Conservation (phyloP, 2,888 invertebrate genomes). For the Idaea straminata region DNA sequence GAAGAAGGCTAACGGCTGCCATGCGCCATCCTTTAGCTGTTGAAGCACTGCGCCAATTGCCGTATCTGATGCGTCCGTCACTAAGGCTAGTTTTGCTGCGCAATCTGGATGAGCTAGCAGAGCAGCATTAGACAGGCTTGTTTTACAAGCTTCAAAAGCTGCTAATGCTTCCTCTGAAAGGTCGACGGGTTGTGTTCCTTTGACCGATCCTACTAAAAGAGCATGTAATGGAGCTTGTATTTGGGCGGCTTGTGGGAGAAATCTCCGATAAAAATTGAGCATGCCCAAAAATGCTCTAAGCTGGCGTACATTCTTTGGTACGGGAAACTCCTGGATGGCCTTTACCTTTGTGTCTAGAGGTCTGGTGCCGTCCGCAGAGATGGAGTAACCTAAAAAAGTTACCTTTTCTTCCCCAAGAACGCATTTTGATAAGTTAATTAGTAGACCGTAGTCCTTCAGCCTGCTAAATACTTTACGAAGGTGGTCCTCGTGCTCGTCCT, state of each 20-base stretch:
- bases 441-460: constrained; percentile 20
- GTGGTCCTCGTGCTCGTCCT: constrained; percentile 6
- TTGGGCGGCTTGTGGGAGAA: constrained; percentile 22
- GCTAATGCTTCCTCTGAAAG: constrained; percentile 23
- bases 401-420: constrained; percentile 16
- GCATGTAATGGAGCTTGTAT: constrained; percentile 24
- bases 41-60: too few species aligned
- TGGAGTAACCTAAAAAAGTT: constrained; percentile 18
- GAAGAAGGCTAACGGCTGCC: too few species aligned
- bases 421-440: constrained; percentile 21
- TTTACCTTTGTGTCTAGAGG: too few species aligned
- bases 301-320: constrained; percentile 21
- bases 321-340: too few species aligned
- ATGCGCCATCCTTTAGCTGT: too few species aligned
- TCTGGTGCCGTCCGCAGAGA: constrained; percentile 16
- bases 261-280: constrained; percentile 25
- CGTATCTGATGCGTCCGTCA: too few species aligned
- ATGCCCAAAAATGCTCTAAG: constrained; percentile 25
- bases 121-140: constrained; percentile 33
- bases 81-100: too few species aligned
- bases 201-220: too few species aligned
- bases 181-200: constrained; percentile 32
- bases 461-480: too few species aligned
- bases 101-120: constrained; percentile 42
- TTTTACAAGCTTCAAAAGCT: constrained; percentile 36